Conservation (phyloP, 2,797 vertebrate species). For the Babyrousa celebensis region DNA sequence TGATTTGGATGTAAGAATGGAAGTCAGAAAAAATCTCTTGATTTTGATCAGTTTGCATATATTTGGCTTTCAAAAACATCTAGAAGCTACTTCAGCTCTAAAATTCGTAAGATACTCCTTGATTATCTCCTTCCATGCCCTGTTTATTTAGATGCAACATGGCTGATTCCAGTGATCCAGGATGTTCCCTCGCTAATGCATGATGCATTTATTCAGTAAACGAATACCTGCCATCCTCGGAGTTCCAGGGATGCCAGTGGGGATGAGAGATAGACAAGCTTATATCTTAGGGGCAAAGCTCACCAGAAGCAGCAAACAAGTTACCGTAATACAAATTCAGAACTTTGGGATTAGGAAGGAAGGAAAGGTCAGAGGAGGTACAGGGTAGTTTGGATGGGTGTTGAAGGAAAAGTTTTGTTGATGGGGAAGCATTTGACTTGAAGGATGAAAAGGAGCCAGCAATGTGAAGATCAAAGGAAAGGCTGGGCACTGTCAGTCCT, state of each 20-base stretch:
- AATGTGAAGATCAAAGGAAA: not conserved
- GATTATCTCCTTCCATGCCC: not conserved
- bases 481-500: rapidly evolving
- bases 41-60: not conserved
- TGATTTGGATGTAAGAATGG: not conserved
- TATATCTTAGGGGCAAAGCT: not conserved
- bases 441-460: not conserved
- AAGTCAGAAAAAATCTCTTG: not conserved
- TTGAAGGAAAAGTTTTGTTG: not conserved
- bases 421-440: not conserved
- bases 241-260: not conserved
- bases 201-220: not conserved
- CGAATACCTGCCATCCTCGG: not conserved
- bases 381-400: not conserved
- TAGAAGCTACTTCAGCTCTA: not conserved
- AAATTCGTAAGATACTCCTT: not conserved
- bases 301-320: not conserved
- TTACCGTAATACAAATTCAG: not conserved
- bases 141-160: not conserved
- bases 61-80: not conserved
- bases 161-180: not conserved
- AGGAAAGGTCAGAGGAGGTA: not conserved
- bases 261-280: not conserved
- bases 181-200: not conserved
- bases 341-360: not conserved